Base-by-base conservation (phyloP, 1,140 invertebrate genomes). In the Macrobrachium nipponense region DNA sequence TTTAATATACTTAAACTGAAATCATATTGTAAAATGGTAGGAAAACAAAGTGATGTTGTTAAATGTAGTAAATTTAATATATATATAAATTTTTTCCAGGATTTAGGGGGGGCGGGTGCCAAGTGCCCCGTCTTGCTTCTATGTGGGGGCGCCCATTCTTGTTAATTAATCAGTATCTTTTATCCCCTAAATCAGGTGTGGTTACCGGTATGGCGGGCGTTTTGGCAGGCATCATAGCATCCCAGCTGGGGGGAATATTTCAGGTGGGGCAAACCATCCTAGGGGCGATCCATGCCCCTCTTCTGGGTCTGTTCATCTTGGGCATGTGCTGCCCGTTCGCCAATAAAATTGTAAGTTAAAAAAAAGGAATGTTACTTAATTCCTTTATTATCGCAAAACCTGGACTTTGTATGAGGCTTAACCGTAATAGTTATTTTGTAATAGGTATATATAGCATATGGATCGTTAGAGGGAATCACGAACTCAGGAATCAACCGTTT, bases 321-420 rank as follows among this genome's bases (percentile, higher is more conserved):
- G 92, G 91, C 20, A 90, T 92, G 90, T 87, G 92, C 23, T 91
- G 92, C 87, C 92, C 92, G 0, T 92, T 90, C 89, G 89, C 91
- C 51, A 92, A 92, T 66, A 85, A 85, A 62, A 64, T 73, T 51
- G 89, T 89, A 62, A 89, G 87, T 86, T 61, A 23, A 18, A 73
- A 23, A 18, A 73, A 66, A 10, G 20, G 15, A 44, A 59, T n/a
- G n/a, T 68, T 68, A 20, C 43, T 0, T 61, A 2, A 0, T 23
- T 3, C 2, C 5, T 43, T 17, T 12, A 14, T 2, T 18, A 23
- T 11, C 27, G 5, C 59, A 10, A 20, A 14, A 20, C 7, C n/a
- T 36, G 17, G n/a, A 60, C 3, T 78, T 60, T n/a, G 15, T 59
- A 20, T n/a, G 44, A 58, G 0, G 10, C 59, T 59, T 51, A n/a